phyloP scores from a whole-genome alignment of 2,797 vertebrate genomes.

The Oreortyx pictus region DNA sequence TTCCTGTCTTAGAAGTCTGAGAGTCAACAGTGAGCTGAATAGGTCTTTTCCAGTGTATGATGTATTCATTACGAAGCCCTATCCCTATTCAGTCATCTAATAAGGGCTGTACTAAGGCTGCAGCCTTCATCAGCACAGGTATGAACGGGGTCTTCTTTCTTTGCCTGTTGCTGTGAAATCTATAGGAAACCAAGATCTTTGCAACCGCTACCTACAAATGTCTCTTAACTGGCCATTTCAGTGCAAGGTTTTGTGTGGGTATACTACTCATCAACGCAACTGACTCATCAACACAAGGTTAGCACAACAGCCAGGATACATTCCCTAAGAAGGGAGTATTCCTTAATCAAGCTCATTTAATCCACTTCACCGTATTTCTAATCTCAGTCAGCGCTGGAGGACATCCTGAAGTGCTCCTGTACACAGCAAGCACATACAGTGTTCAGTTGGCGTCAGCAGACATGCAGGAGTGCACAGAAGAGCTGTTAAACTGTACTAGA shows the following conservation, averaged over 20 bases:
- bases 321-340: background rate
- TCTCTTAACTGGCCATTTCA: background rate
- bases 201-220: background rate
- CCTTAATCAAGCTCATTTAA: background rate
- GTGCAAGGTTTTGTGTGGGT: background rate
- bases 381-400: background rate
- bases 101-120: background rate
- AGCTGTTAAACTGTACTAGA: background rate
- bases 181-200: background rate
- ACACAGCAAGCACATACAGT: background rate
- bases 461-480: background rate
- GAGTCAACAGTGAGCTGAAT: background rate
- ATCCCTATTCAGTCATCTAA: background rate
- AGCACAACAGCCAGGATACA: background rate
- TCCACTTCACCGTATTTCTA: background rate
- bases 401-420: background rate
- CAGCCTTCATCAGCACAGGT: background rate
- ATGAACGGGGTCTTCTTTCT: background rate
- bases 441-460: background rate
- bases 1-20: background rate
- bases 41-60: background rate
- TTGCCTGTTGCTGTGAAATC: background rate
- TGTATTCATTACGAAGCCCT: background rate
- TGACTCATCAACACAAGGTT: background rate
- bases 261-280: too few species aligned